These are phyloP conservation scores for Adrianichthys oophorus DNA, from an alignment of 2,797 vertebrate species.

Conservation along the genomic window DNA sequence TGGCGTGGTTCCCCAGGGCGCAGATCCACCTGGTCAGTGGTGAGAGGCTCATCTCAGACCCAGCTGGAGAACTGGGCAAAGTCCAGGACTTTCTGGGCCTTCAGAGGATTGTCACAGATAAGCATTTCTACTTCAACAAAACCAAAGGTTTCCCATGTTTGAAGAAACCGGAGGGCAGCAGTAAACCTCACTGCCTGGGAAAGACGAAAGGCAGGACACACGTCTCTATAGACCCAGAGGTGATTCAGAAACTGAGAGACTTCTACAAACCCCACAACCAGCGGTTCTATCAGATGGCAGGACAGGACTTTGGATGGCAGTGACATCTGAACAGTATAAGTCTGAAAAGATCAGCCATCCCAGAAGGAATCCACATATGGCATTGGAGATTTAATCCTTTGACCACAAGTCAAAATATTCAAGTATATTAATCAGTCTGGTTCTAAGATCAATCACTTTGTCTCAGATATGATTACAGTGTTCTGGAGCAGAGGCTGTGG, in stretches of 20 bases:
- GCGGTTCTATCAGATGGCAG: slow-evolving; percentile 81
- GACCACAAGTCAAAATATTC: slow-evolving; percentile 20
- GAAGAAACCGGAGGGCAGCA: slow-evolving; percentile 83
- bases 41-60: slow-evolving; percentile 81
- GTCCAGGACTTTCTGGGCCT: slow-evolving; percentile 85
- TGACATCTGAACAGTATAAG: slow-evolving; percentile 49
- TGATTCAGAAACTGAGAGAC: slow-evolving; percentile 76
- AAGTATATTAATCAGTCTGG: slow-evolving; percentile 18
- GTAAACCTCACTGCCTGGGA: slow-evolving; percentile 83
- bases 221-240: slow-evolving; percentile 70
- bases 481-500: slow-evolving; percentile 21
- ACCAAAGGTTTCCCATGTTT: slow-evolving; percentile 85
- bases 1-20: slow-evolving; percentile 78
- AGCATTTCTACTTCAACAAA: slow-evolving; percentile 87
- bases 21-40: slow-evolving; percentile 85
- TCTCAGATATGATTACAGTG: slow-evolving; percentile 16
- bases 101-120: slow-evolving; percentile 83
- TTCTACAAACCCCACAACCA: slow-evolving; percentile 82
- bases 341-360: slow-evolving; percentile 1
- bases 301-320: slow-evolving; percentile 83
- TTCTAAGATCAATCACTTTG: slow-evolving; percentile 8
- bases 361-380: slow-evolving; percentile 3
- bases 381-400: slow-evolving; percentile 12
- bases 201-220: slow-evolving; percentile 83
- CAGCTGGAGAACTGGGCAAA: slow-evolving; percentile 79